Evolutionary conservation across 2,797 vertebrate genomes (phyloP), one percentile per base, ranked within the genome.

Genomic region (Acridotheres tristis): DNA sequence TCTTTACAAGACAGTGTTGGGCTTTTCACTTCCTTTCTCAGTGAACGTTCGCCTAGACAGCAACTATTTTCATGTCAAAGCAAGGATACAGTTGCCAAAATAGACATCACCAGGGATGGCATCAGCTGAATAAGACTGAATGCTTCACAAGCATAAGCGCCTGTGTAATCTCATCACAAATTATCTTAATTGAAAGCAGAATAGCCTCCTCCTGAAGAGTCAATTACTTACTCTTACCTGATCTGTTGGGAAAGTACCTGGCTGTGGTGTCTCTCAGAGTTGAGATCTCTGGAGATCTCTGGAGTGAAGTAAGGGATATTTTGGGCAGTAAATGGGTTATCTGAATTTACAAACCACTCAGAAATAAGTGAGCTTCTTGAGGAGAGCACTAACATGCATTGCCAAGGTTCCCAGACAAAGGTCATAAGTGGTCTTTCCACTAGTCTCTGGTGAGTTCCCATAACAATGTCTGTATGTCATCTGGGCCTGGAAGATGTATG

Each of bases 211-310:
- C 36, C 32, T 87, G 63, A 76, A 79, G 30, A 85, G 53, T 34
- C 1, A 0, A 74, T 92, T 94, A 74, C 63, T 74, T 83, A 53
- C 48, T 82, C 65, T 95, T 79, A 77, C 71, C 18, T 71, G 55
- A 51, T 68, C 38, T 94, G 32, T 77, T 87, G 67, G 93, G 90
- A 95, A 97, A 95, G 93, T 90, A 94, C 92, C 81, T 89, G 84
- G 84, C 50, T 89, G 10, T 43, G 40, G 8, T 65, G 42, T 57
- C 53, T 94, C 27, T 25, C 22, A 66, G 13, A 85, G 45, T 4
- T 38, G 32, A 74, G 83, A 69, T 83, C 29, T 54, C 29, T 54
- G 51, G 17, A 82, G 36, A 76, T 32, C 40, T 21, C 30, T 50
- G 62, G 29, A 67, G 25, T 19, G 27, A 89, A 63, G 14, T 19